Percentiles rank a stretch among this genome's conserved stretches.
These are phyloP conservation scores for Linepithema humile DNA, from an alignment of 1,140 invertebrate genomes.

Conservation along the genomic window DNA sequence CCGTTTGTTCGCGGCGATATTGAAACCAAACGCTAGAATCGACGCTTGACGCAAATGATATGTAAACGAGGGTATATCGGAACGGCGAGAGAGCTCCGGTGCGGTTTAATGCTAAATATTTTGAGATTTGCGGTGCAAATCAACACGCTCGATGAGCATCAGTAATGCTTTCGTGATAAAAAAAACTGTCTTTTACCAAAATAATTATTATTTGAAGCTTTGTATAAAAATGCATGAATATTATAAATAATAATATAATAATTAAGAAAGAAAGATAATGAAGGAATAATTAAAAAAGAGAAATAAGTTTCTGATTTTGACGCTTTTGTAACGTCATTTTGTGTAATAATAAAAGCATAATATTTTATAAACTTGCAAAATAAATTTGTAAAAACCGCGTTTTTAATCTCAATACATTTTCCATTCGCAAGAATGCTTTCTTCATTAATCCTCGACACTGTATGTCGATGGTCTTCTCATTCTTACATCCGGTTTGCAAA, in stretches of 20 bases:
- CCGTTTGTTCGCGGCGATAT: conserved; percentile 16
- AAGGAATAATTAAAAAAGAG: not conserved
- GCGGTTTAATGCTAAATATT: not conserved
- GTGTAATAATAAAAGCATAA: not conserved
- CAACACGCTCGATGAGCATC: not conserved
- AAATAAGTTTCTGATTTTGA: not conserved
- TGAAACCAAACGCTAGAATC: conserved; percentile 1
- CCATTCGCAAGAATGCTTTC: not conserved
- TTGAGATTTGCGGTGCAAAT: not conserved
- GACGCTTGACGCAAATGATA: conserved; percentile 50
- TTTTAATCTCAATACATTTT: not conserved
- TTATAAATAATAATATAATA: no score
- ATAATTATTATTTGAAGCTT: no score
- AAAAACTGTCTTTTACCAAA: no score
- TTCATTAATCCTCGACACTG: not conserved
- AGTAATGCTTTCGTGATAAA: no score
- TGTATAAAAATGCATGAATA: not conserved
- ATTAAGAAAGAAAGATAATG: no score
- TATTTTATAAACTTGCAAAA: not conserved
- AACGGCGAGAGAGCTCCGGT: not conserved
- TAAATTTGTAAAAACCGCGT: not conserved
- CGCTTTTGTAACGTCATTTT: not conserved
- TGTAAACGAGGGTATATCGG: conserved; percentile 13
- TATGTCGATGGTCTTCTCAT: not conserved
- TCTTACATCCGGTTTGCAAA: not conserved